Evolutionary conservation across 2,888 invertebrate genomes (phyloP), one percentile per base, ranked within the genome.

Genomic region (Colletes collaris): DNA sequence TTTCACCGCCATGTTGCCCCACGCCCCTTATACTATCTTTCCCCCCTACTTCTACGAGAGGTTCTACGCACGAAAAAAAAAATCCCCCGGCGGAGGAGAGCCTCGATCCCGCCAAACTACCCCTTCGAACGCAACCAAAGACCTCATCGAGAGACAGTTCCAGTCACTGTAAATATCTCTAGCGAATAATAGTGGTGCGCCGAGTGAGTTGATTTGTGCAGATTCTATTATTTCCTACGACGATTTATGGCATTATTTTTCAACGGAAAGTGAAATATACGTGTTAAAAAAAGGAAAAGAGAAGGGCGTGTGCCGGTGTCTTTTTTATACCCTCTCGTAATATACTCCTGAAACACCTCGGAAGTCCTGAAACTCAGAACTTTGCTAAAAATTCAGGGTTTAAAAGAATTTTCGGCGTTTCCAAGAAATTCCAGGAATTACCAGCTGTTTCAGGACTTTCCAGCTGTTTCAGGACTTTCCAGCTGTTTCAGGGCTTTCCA

Each of bases 221-320:
- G 91, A 92, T 92, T 92, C 88, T 92, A 91, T 92, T 90, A 91
- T 92, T 92, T 92, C 91, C 82, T 90, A 91, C 90, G 87, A 83
- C 85, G 88, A 88, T 88, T 92, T 88, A 90, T 85, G 90, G 91
- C 91, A 92, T 92, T 92, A 92, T 92, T 92, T 92, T 92, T 92
- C 88, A 91, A 91, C 90, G 90, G 89, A 91, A 90, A 91, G 86
- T 92, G 89, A 91, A 92, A 92, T 91, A 91, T 92, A 92, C 89
- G 90, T 92, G 92, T 92, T 92, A 81, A 91, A 84, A 86, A 81
- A 83, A 87, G 44, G 77, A 52, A 60, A 68, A 11, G 6, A 49
- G 6, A 27, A 27, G 27, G 27, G 27, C 44, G 8, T 7, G 44
- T 62, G 27, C 5, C 49, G n/a, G 5, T 59, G 5, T 27, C 13